These are phyloP conservation scores for Cryptus armator DNA, from an alignment of 2,888 invertebrate genomes.

Conservation along the genomic window DNA sequence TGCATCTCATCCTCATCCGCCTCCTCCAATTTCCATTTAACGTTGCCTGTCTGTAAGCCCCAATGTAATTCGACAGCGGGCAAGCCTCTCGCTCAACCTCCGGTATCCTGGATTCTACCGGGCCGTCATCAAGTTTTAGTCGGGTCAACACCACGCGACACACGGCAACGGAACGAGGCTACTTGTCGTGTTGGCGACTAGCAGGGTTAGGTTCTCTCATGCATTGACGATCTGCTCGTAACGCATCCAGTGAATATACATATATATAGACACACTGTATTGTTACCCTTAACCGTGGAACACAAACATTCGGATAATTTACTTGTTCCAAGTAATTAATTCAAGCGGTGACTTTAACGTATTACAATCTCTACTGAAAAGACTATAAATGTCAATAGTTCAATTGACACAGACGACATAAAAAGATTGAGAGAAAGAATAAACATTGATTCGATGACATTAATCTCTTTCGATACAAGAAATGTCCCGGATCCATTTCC, in stretches of 20 bases:
- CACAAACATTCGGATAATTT: not conserved
- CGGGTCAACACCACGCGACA: constrained; percentile 53
- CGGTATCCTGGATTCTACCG: constrained; percentile 5
- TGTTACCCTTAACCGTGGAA: not conserved
- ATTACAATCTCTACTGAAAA: not conserved
- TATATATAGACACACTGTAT: not conserved
- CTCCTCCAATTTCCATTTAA: constrained; percentile 81
- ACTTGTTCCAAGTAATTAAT: not conserved
- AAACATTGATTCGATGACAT: not conserved
- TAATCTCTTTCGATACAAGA: not conserved
- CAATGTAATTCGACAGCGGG: constrained; percentile 77
- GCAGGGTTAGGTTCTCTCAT: constrained; percentile 11
- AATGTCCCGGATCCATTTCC: not conserved
- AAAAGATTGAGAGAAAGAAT: not conserved
- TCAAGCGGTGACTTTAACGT: not conserved
- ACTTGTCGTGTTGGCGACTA: constrained; percentile 62
- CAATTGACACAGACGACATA: not conserved
- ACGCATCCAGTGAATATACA: constrained; percentile 18
- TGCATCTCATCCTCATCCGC: constrained; percentile 53
- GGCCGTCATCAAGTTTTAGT: constrained; percentile 67
- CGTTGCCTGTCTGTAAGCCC: constrained; percentile 77
- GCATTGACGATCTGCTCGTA: constrained; percentile 33
- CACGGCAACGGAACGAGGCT: constrained; percentile 53
- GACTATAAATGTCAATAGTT: no score
- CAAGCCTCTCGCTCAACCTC: constrained; percentile 35